Evolutionary conservation across 2,797 vertebrate genomes (phyloP).

Genomic region (Calcarius lapponicus): DNA sequence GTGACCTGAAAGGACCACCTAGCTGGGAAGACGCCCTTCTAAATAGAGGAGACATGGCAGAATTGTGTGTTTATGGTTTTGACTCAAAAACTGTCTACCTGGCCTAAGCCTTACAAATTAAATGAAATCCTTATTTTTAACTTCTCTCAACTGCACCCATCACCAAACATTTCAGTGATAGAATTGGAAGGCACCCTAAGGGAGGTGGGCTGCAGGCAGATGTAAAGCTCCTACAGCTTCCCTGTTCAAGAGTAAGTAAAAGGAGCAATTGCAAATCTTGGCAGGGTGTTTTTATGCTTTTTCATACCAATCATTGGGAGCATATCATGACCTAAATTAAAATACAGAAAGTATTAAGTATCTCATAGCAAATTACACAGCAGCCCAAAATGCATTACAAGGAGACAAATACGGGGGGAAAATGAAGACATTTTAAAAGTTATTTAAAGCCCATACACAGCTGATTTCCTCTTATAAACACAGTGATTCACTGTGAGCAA

Average conservation of each 20-base stretch:
- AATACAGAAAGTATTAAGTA: background rate
- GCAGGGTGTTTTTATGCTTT: background rate
- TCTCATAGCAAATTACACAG: background rate
- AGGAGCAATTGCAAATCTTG: background rate
- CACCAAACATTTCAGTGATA: background rate
- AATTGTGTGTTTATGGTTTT: background rate
- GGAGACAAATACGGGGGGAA: background rate
- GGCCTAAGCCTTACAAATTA: background rate
- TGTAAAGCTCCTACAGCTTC: background rate
- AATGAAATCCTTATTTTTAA: background rate
- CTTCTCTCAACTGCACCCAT: background rate
- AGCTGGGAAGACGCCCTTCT: background rate
- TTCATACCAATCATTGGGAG: background rate
- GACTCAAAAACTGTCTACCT: background rate
- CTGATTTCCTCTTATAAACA: background rate
- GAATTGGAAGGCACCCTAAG: background rate
- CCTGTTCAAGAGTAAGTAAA: background rate
- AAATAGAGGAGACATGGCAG: background rate
- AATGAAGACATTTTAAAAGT: fast-evolving
- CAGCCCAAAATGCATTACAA: fast-evolving
- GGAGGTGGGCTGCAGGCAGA: background rate
- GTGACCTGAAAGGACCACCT: background rate
- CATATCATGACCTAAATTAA: background rate
- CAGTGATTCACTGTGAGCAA: background rate
- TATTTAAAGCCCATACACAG: background rate